Evolutionary conservation across 2,888 invertebrate species (phyloP).

Genomic region (Coecobrya sp.): DNA sequence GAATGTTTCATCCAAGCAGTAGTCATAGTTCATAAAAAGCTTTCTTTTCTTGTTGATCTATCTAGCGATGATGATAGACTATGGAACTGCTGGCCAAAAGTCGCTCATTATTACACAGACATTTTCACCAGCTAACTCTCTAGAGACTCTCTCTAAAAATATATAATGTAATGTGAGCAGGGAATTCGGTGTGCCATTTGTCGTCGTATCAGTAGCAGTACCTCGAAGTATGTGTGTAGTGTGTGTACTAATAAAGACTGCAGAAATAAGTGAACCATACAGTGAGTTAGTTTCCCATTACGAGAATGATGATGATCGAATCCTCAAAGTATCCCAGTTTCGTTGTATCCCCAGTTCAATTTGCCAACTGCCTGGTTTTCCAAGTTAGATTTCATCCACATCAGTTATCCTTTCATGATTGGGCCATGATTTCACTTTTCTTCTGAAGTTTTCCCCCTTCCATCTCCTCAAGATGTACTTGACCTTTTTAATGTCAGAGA

Average conservation of each 20-base stretch:
- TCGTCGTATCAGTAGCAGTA: neutral
- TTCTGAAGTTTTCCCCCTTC: neutral
- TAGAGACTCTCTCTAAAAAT: conserved; percentile 1
- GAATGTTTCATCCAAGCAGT: neutral
- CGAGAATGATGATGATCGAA: neutral
- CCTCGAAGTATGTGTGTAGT: neutral
- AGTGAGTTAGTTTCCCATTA: conserved; percentile 22
- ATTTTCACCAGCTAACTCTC: conserved; percentile 51
- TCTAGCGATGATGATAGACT: neutral
- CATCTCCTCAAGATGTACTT: neutral
- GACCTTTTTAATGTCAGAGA: neutral
- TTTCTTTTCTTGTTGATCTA: conserved; percentile 22
- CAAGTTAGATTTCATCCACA: neutral
- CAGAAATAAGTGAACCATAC: conserved; percentile 24
- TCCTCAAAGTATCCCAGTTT: neutral
- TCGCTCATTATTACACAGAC: conserved; percentile 57
- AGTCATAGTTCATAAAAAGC: conserved; percentile 42
- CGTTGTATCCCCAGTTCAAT: conserved; percentile 20
- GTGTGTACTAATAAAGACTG: neutral
- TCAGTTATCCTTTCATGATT: neutral
- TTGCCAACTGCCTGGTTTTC: neutral
- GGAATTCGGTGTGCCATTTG: conserved; percentile 57
- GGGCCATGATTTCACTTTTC: neutral
- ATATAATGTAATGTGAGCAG: neutral
- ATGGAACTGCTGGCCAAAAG: conserved; percentile 29